Evolutionary conservation across 2,113 vertebrate genomes (phyloP), one percentile per base, ranked within the genome.

Genomic region (Crotalus horridus): DNA sequence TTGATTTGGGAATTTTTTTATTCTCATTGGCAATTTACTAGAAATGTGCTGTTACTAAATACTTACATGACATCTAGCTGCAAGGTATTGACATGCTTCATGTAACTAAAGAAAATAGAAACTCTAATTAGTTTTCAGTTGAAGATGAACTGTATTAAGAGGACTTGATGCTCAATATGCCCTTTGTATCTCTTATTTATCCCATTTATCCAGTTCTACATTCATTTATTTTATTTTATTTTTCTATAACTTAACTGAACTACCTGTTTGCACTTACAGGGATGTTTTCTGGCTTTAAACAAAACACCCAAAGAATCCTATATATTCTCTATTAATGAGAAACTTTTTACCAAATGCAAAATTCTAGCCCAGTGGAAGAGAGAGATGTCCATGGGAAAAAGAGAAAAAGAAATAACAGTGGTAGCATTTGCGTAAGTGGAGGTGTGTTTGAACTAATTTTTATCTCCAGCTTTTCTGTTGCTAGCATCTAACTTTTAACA

Each of bases 41-140:
- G 85, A 89, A 58, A 87, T 51, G 13, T 7, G 29, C 88, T 74
- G 17, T 39, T 94, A 93, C 87, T 0, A 1, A 4, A 89, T 95
- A 99, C 99, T 99, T 97, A 99, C 99, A 89, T 99, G 99, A 96
- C 99, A 99, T 96, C 98, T 98, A 95, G 99, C 99, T 96, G 99
- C 99, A 95, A 99, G 99, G 97, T 99, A 99, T 94, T 99, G 98
- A 97, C 99, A 99, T 0, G 99, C 98, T 96, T 98, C 98, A 94
- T 99, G 99, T 46, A 99, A 91, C 99, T 99, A 97, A 90, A 94
- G 96, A 92, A 93, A 90, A 98, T 69, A 53, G 58, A 92, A 64
- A 59, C n/a, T 87, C 7, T 69, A 64, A 74, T 94, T 87, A 90
- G 89, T 89, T 64, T 86, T 58, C 33, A 89, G 46, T 61, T 56